phyloP scores from a whole-genome alignment of 2,797 vertebrate genomes.

The Chromobotia macracanthus region DNA sequence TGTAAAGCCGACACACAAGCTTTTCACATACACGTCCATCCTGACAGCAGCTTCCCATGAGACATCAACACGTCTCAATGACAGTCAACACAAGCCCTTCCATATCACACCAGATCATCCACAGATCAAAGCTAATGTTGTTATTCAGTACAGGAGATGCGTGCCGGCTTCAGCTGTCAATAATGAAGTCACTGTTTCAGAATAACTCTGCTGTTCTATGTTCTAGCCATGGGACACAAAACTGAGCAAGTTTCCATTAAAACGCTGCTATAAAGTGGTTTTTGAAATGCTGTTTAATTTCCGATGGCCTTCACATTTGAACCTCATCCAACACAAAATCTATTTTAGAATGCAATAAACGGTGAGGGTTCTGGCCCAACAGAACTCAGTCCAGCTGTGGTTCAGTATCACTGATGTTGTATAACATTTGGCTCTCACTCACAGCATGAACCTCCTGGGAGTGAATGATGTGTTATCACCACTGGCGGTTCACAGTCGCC shows the following conservation, averaged over 20 bases:
- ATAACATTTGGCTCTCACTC: neutral
- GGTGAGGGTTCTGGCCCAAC: neutral
- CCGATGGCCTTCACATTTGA: constrained; percentile 20
- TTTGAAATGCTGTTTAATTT: constrained; percentile 27
- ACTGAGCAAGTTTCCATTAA: constrained; percentile 14
- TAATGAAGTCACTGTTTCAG: constrained; percentile 2
- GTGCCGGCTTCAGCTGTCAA: neutral
- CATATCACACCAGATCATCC: neutral
- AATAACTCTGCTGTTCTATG: neutral
- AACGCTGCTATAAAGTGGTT: neutral
- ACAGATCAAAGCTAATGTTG: neutral
- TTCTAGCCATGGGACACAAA: constrained; percentile 1
- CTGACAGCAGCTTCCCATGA: neutral
- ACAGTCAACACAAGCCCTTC: neutral
- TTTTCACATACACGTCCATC: constrained; percentile 24
- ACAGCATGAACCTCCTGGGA: neutral
- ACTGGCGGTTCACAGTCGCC: neutral
- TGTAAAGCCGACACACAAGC: constrained; percentile 46
- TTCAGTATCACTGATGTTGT: neutral
- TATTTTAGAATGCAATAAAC: constrained; percentile 25
- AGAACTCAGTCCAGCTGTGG: neutral
- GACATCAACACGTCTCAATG: constrained; percentile 13
- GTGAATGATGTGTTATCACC: neutral
- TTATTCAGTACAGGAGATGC: neutral
- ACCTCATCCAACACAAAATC: neutral